Evolutionary conservation across 2,113 vertebrate genomes (phyloP).

Genomic region (Pomatostomus ruficeps): DNA sequence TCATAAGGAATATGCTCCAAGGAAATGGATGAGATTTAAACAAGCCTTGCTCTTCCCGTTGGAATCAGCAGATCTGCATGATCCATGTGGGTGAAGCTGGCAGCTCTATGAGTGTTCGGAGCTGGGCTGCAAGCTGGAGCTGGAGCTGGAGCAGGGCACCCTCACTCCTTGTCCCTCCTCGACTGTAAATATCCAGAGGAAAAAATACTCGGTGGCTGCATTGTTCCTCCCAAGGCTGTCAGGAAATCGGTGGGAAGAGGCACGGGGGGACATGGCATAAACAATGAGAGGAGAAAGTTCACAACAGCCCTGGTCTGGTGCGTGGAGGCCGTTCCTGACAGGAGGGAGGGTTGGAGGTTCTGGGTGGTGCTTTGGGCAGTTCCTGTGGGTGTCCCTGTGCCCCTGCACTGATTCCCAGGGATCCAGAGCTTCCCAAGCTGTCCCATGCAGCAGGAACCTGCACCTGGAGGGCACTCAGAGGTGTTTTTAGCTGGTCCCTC

Average conservation of each 20-base stretch:
- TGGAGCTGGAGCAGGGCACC: neutral
- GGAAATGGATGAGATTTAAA: neutral
- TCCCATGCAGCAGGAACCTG: accelerated
- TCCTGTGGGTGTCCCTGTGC: neutral
- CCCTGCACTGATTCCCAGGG: neutral
- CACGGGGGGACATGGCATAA: neutral
- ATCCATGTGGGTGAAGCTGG: neutral
- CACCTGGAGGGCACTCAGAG: accelerated
- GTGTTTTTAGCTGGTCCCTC: neutral
- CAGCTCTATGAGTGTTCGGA: neutral
- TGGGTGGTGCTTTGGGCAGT: neutral
- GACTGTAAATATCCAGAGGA: neutral
- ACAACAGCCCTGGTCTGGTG: neutral
- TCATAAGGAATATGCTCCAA: neutral
- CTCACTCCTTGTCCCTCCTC: accelerated
- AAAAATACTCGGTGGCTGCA: neutral
- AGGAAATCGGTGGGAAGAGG: neutral
- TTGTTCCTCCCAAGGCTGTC: conserved; percentile 36
- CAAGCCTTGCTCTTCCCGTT: neutral
- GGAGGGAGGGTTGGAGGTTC: neutral
- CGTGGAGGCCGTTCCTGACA: neutral
- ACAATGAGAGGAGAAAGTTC: conserved; percentile 41
- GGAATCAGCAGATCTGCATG: neutral
- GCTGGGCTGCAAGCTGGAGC: neutral
- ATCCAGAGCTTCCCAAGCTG: neutral